phyloP scores from a whole-genome alignment of 2,797 vertebrate genomes.

The Fringilla coelebs region DNA sequence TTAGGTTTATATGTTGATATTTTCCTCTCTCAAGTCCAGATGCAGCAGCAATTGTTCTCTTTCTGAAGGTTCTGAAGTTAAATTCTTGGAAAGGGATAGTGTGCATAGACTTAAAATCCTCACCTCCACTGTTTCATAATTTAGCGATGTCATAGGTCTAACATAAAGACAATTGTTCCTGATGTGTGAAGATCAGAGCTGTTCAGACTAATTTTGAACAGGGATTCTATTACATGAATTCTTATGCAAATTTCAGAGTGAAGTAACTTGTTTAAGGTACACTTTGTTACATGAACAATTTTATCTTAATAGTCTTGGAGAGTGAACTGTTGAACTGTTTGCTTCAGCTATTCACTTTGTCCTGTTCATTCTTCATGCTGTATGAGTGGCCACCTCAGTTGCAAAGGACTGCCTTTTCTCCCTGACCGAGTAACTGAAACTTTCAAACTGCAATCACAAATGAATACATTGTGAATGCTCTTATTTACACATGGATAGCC shows the following conservation, averaged over 20 bases:
- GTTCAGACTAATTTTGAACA: not conserved
- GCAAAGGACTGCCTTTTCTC: not conserved
- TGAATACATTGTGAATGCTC: constrained; percentile 42
- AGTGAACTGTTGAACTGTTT: not conserved
- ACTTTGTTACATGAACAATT: not conserved
- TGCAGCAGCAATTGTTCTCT: not conserved
- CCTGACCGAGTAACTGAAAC: not conserved
- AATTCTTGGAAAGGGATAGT: not conserved
- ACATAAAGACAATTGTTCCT: not conserved
- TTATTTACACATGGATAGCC: not conserved
- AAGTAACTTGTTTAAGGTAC: not conserved
- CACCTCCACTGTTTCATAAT: not conserved
- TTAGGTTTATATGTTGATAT: not conserved
- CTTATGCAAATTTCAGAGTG: not conserved
- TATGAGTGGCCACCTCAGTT: not conserved
- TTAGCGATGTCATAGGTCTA: not conserved
- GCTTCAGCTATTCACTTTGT: not conserved
- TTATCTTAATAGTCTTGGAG: not conserved
- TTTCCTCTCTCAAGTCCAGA: not conserved
- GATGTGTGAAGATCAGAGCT: not conserved
- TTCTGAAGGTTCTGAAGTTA: not conserved
- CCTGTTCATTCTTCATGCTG: not conserved
- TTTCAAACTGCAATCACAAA: constrained; percentile 38
- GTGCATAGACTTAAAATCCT: not conserved
- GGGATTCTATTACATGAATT: not conserved